Base-by-base conservation (phyloP, 2,797 vertebrate genomes). In the Nyctibius grandis region DNA sequence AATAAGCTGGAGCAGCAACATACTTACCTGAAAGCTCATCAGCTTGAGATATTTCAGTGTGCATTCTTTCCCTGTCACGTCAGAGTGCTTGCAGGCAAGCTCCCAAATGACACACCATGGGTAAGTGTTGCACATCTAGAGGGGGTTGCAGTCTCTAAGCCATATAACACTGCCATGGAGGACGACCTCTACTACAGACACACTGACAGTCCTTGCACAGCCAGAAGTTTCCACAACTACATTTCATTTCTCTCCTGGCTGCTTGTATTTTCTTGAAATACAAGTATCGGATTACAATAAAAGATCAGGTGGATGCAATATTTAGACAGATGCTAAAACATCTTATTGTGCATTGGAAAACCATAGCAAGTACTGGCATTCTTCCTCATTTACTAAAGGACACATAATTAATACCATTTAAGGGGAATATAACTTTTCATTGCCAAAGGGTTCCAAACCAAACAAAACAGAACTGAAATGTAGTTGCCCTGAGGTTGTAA, bases 101-200 rank as follows among this genome's bases (percentile, higher is more conserved):
- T 77, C 31, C 21, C 22, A 50, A 21, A 44, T 13, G 19, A 73
- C 56, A 44, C 67, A 22, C 10, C 0, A 0, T 44, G 36, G 14
- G 29, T 59, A 36, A 34, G 12, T 21, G 29, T 6, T 78, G 33
- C 13, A 9, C 14, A 28, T 33, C n/a, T 53, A 53, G 31, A 64
- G 9, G 5, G 12, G 3, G 0, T 3, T 87, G 48, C 42, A 50
- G n/a, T 42, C 51, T 42, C 64, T 42, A 28, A 73, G 26, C 33
- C 38, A 7, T 8, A 0, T 12, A 38, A 16, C 33, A n/a, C 5
- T 78, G 53, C 42, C 14, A 3, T 4, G 12, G 61, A 81, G 40
- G 26, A 87, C 5, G 23, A 79, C 38, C 38, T 82, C 61, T 73
- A 38, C 42, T 87, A 38, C 26, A 48, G 13, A 57, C 21, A 72